Conservation (phyloP, 1,140 invertebrate species). For the Pararge aegeria region DNA sequence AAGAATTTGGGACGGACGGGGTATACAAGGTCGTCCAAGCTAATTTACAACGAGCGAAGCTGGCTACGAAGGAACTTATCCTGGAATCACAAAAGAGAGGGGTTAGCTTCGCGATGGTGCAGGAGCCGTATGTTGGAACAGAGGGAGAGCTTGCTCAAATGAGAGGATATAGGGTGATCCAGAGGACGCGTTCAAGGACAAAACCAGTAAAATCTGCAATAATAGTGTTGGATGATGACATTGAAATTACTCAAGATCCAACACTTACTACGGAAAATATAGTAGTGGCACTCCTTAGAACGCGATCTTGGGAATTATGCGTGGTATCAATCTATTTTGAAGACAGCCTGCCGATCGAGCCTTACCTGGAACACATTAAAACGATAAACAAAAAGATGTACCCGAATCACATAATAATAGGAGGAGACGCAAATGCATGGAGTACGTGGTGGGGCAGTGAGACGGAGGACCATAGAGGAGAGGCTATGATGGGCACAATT, state of each 20-base stretch:
- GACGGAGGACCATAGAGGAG: constrained; percentile 13
- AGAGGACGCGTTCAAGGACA: no score
- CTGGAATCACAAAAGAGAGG: no score
- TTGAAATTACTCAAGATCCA: constrained; percentile 7
- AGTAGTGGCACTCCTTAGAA: constrained; percentile 3
- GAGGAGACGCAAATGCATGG: constrained; percentile 32
- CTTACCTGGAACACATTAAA: constrained; percentile 9
- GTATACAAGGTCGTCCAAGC: constrained; percentile 1
- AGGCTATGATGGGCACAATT: constrained; percentile 3
- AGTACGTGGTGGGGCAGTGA: constrained; percentile 33
- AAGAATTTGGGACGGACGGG: no score
- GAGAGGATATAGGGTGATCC: no score
- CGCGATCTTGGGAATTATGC: constrained; percentile 6
- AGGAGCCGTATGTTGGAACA: no score
- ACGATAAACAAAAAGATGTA: background rate
- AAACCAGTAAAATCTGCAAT: constrained; percentile 22
- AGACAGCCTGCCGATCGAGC: background rate
- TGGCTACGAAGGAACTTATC: no score
- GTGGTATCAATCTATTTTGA: constrained; percentile 11
- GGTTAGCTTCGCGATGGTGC: no score
- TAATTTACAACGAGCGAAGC: constrained; percentile 18
- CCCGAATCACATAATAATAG: background rate
- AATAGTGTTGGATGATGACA: constrained; percentile 1
- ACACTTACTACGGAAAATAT: constrained; percentile 19
- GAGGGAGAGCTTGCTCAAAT: no score